phyloP scores from a whole-genome alignment of 2,113 vertebrate genomes.

The Spea bombifrons region DNA sequence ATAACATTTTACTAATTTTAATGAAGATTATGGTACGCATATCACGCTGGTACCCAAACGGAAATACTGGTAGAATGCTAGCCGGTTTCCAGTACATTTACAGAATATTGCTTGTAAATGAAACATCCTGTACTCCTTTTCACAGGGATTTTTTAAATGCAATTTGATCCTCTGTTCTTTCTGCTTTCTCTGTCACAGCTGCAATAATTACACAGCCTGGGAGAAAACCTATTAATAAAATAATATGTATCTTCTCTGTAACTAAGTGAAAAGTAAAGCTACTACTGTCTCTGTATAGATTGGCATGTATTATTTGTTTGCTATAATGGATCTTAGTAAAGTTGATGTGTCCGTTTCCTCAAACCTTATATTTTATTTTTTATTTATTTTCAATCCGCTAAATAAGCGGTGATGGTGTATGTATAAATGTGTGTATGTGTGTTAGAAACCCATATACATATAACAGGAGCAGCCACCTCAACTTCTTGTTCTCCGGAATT shows the following conservation, averaged over 20 bases:
- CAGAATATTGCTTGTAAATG: conserved; percentile 18
- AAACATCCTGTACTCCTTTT: conserved; percentile 23
- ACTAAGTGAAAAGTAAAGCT: conserved; percentile 16
- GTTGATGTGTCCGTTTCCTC: too few relatives aligned
- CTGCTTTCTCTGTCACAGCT: background rate
- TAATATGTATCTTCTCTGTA: conserved; percentile 11
- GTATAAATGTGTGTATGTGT: too few relatives aligned
- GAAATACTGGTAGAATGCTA: conserved; percentile 1
- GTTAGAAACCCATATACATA: too few relatives aligned
- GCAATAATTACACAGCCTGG: background rate
- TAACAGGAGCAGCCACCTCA: too few relatives aligned
- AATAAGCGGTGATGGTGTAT: too few relatives aligned
- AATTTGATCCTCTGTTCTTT: conserved; percentile 20
- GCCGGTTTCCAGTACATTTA: conserved; percentile 8
- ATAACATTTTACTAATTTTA: background rate
- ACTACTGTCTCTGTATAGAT: too few relatives aligned
- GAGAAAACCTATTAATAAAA: conserved; percentile 14
- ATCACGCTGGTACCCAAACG: too few relatives aligned
- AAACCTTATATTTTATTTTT: too few relatives aligned
- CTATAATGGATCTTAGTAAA: too few relatives aligned
- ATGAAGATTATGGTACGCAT: background rate
- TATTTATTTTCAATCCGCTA: too few relatives aligned
- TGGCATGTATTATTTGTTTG: too few relatives aligned
- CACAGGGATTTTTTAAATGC: conserved; percentile 4
- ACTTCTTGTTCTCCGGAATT: too few relatives aligned